Conservation (phyloP, 2,888 invertebrate genomes). For the Drosophila atripex region DNA sequence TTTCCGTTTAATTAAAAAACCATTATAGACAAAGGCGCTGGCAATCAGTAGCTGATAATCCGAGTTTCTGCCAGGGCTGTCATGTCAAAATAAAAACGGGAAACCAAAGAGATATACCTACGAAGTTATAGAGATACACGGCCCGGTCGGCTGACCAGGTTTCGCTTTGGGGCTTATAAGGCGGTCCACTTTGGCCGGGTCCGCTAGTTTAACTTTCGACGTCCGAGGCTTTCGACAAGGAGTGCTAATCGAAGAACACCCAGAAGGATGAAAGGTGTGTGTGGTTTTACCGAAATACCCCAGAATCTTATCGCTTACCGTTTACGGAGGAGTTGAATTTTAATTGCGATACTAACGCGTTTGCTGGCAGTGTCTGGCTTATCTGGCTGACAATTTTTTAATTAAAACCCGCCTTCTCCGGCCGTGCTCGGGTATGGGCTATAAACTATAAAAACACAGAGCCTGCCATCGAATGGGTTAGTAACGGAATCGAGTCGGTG, state of each 20-base stretch:
- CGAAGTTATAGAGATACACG: background rate
- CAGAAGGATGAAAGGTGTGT: constrained; percentile 40
- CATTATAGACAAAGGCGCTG: constrained; percentile 37
- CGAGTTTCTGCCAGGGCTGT: constrained; percentile 28
- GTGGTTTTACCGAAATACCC: constrained; percentile 19
- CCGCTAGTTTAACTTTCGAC: constrained; percentile 38
- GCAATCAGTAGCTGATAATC: constrained; percentile 54
- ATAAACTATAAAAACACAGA: constrained; percentile 59
- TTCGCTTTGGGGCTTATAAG: constrained; percentile 36
- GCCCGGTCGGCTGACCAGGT: constrained; percentile 24
- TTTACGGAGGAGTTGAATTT: constrained; percentile 40
- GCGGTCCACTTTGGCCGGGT: constrained; percentile 30
- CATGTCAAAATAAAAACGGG: constrained; percentile 21
- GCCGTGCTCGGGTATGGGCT: constrained; percentile 20
- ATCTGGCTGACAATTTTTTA: constrained; percentile 66
- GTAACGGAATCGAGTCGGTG: constrained; percentile 40
- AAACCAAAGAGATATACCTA: background rate
- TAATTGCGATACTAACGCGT: constrained; percentile 61
- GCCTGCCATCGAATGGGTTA: constrained; percentile 28
- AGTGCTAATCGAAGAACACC: constrained; percentile 10
- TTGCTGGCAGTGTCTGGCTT: constrained; percentile 41
- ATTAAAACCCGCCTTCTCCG: constrained; percentile 48
- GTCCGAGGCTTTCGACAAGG: constrained; percentile 33
- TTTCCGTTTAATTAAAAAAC: constrained; percentile 31
- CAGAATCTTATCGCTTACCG: constrained; percentile 45